Base-by-base conservation (phyloP, 2,113 vertebrate genomes). In the Asarcornis scutulata region DNA sequence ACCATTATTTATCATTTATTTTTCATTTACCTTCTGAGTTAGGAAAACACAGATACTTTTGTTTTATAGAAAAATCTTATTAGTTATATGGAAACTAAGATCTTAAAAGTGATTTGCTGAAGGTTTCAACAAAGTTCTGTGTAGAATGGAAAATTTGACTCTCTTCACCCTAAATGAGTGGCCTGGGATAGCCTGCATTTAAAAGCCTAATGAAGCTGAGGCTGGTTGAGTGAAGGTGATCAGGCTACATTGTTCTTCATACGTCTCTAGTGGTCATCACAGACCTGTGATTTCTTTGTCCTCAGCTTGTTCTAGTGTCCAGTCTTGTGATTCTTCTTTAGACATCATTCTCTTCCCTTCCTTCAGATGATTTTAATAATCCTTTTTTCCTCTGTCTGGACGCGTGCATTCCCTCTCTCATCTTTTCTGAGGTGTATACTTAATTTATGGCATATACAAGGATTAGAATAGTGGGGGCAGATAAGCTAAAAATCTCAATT, bases 291-390 rank as follows among this genome's bases (percentile, higher is more conserved):
- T 91, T 90, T 69, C 12, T 3, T 0, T 5, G 0, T 69, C 25
- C 23, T 77, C 38, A 48, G n/a, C 16, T 75, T 63, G 15, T 82
- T 87, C 31, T 59, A 11, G 7, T 25, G 22, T 82, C 40, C 5
- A 13, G 21, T 1, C 0, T 4, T 84, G 34, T 0, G 0, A 9
- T 84, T 10, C 13, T 74, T 88, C 32, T 25, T 50, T 21, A 78
- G 9, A 75, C 8, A 11, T 72, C 9, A 22, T 83, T 67, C 21
- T 38, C 17, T 83, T 68, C 52, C 5, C 14, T 55, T 82, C 38
- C 23, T 50, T 58, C 29, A 31, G 9, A 8, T 83, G 46, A n/a
- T 60, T 80, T 67, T 91, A 60, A 8, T 86, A 42, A 40, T 1
- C 18, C 1, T 0, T 67, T 67, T 79, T 67, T 27, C 7, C 10